Base-by-base conservation (phyloP, 1,140 invertebrate species). In the Anoplophora glabripennis region DNA sequence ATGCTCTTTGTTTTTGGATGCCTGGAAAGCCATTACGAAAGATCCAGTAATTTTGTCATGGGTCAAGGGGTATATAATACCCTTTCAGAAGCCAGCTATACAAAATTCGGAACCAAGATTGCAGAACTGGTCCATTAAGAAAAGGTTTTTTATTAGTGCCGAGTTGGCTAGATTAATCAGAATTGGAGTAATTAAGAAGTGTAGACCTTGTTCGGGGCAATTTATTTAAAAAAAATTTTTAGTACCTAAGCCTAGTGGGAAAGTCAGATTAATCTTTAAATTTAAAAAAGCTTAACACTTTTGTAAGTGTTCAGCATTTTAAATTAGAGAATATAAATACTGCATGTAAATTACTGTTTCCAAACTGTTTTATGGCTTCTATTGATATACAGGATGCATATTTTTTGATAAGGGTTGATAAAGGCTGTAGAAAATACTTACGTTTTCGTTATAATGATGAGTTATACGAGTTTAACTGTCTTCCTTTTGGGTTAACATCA, bases 271-370 rank as follows among this genome's bases (percentile, higher is more conserved):
- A 55, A 64, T 70, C 49, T 46, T n/a, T 70, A 4, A 68, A 67
- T 45, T 53, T 69, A 8, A 68, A 72, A 54, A 21, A 64, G 10
- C 47, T 72, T 12, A 68, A 68, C 59, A 12, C 12, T 42, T 67
- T 55, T 45, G 52, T 67, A 35, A 18, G 46, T 8, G 49, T 46
- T 15, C 57, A 54, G 7, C 64, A 72, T 51, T 70, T 72, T 49
- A 68, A 72, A 52, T 35, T 72, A 5, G 59, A 68, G 38, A 61
- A 72, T 49, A 64, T 57, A 53, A 57, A 60, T 36, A 63, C 59
- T 40, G 64, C 53, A 18, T 46, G 53, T 7, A 59, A 55, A 9
- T 33, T 70, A 10, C 61, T 72, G 52, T 35, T 49, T 12, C 63
- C 45, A 33, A 41, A 42, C 56, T 55, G n/a, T 34, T 59, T 49